Evolutionary conservation across 2,888 invertebrate genomes (phyloP).

Genomic region (Synergus japonicus): DNA sequence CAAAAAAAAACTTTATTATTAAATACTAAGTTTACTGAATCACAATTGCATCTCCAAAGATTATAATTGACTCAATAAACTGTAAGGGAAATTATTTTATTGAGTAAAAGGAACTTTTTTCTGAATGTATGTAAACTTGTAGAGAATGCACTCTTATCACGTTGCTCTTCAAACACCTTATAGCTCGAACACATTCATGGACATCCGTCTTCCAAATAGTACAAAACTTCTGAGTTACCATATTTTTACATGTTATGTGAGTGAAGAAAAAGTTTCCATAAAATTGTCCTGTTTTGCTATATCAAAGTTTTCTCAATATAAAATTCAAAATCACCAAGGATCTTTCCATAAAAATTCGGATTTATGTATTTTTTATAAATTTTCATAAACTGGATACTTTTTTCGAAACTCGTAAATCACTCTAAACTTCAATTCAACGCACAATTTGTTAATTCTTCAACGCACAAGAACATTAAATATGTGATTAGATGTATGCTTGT

Average conservation of each 20-base stretch:
- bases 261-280: background rate
- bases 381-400: background rate
- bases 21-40: background rate
- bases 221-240: slow-evolving; percentile 58
- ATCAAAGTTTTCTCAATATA: too few relatives aligned
- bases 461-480: slow-evolving; percentile 2
- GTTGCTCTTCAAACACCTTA: background rate
- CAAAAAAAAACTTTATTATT: background rate
- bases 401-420: slow-evolving; percentile 1
- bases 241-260: slow-evolving; percentile 3
- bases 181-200: slow-evolving; percentile 46
- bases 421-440: slow-evolving; percentile 10
- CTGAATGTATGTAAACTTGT: background rate
- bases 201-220: slow-evolving; percentile 71
- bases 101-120: slow-evolving; percentile 15
- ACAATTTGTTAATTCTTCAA: slow-evolving; percentile 26
- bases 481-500: slow-evolving; percentile 16
- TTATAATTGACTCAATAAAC: background rate
- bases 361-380: background rate
- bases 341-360: too few relatives aligned
- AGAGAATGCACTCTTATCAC: background rate
- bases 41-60: background rate
- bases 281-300: background rate
- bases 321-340: too few relatives aligned
- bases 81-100: background rate